Conservation (phyloP, 2,113 vertebrate genomes). For the Synchiropus splendidus region DNA sequence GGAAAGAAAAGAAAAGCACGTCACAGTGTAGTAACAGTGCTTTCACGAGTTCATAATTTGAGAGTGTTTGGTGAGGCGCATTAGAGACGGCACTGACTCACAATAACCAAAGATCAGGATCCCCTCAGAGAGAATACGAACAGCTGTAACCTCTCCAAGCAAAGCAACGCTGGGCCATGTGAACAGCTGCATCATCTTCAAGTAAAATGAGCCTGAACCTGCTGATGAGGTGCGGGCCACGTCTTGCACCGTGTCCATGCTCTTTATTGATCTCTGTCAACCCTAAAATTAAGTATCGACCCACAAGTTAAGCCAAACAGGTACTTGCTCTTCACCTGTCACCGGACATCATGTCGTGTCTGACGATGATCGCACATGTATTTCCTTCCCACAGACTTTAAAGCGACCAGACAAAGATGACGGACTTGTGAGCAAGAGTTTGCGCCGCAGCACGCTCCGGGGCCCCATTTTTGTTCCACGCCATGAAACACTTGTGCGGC, state of each 20-base stretch:
- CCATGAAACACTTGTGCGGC: no score
- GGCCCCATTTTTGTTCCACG: slow-evolving; percentile 40
- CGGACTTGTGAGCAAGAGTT: no score
- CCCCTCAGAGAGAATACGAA: slow-evolving; percentile 40
- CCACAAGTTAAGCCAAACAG: slow-evolving; percentile 42
- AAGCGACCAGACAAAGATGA: no score
- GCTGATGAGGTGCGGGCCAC: slow-evolving; percentile 49
- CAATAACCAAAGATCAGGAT: no score
- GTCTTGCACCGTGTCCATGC: slow-evolving; percentile 24
- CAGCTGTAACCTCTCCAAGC: slow-evolving; percentile 55
- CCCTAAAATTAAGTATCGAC: slow-evolving; percentile 70
- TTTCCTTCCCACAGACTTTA: no score
- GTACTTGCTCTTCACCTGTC: slow-evolving; percentile 36
- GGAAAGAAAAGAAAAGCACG: no score
- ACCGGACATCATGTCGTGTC: no score
- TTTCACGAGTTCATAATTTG: no score
- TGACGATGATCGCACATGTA: no score
- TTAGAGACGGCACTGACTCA: no score
- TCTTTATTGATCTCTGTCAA: slow-evolving; percentile 59
- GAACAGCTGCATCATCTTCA: slow-evolving; percentile 52
- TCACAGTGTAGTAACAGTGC: no score
- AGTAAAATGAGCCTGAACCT: slow-evolving; percentile 49
- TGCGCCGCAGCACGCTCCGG: slow-evolving; percentile 16
- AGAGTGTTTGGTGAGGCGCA: no score
- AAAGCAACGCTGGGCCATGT: slow-evolving; percentile 46